These are phyloP conservation scores for Girardinichthys multiradiatus DNA, from an alignment of 2,113 vertebrate genomes.

Conservation along the genomic window DNA sequence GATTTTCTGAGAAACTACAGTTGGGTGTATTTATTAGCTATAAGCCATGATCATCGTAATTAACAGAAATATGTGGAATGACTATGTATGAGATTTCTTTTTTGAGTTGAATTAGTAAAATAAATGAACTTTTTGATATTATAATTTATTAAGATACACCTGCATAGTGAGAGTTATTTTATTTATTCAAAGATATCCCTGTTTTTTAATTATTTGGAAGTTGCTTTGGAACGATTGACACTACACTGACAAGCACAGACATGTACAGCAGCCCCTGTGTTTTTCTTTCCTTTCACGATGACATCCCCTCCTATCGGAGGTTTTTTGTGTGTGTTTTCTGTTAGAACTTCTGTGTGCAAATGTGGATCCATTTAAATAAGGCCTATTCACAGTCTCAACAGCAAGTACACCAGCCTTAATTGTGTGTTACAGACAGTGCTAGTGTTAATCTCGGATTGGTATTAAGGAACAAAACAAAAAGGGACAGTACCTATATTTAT, in stretches of 20 bases:
- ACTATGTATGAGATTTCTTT: neutral
- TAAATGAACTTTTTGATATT: neutral
- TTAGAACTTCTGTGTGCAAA: conserved; percentile 54
- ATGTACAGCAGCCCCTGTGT: conserved; percentile 66
- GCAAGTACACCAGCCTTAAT: conserved; percentile 80
- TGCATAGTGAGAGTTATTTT: conserved; percentile 20
- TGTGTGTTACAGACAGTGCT: conserved; percentile 65
- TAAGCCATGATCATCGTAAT: neutral
- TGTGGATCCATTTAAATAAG: conserved; percentile 61
- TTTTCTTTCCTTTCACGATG: conserved; percentile 48
- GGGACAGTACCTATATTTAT: conserved; percentile 66
- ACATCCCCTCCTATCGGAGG: conserved; percentile 51
- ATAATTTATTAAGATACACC: neutral
- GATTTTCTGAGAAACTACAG: neutral
- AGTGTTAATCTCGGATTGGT: conserved; percentile 73
- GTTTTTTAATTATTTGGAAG: conserved; percentile 35
- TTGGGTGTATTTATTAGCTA: neutral
- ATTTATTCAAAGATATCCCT: conserved; percentile 38
- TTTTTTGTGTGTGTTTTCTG: conserved; percentile 66
- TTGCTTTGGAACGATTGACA: conserved; percentile 69
- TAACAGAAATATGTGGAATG: neutral
- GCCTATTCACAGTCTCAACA: conserved; percentile 80
- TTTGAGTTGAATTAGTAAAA: neutral
- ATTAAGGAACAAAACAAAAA: conserved; percentile 61
- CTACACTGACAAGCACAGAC: conserved; percentile 57